Base-by-base conservation (phyloP, 2,797 vertebrate genomes). In the Danio aesculapii region DNA sequence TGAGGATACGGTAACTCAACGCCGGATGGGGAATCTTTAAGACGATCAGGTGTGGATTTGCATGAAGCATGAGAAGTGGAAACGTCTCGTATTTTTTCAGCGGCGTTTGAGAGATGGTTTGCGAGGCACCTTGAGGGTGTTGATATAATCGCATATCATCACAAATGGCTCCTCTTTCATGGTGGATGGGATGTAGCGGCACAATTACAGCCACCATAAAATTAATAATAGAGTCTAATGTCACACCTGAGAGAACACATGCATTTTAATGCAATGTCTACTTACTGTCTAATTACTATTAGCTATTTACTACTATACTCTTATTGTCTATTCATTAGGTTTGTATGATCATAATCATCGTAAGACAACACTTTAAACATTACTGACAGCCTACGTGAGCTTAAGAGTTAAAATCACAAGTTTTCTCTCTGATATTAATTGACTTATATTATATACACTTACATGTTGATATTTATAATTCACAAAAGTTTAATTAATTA, bases 21-120 rank as follows among this genome's bases (percentile, higher is more conserved):
- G 9, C 70, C 47, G 61, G 83, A 63, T 59, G 19, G 41, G 68
- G 64, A 79, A 75, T 83, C 68, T 77, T 63, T 59, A 44, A 78
- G 81, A 64, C 80, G 61, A 80, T 57, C 66, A n/a, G 71, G 73
- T 77, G 62, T 73, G 84, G 68, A 82, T 78, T 79, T 77, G 64
- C 55, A 61, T 13, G 6, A 58, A 76, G 79, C 73, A 63, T 75
- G 77, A 76, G 57, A 69, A 44, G 68, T 50, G 64, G 66, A 69
- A 50, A 19, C 41, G 11, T 69, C 19, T 66, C 14, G 19, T 77
- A 10, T 49, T 71, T 73, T 74, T 30, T 50, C 10, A 47, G 58
- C 17, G n/a, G 30, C 21, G 52, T 78, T 83, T 78, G 53, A 76
- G 64, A 66, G 55, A 59, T 61, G 10, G 13, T 41, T 53, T 74